Percentiles rank a stretch among this genome's conserved stretches.
Evolutionary conservation across 2,113 vertebrate species (phyloP).

Genomic region (Desmodus rotundus): DNA sequence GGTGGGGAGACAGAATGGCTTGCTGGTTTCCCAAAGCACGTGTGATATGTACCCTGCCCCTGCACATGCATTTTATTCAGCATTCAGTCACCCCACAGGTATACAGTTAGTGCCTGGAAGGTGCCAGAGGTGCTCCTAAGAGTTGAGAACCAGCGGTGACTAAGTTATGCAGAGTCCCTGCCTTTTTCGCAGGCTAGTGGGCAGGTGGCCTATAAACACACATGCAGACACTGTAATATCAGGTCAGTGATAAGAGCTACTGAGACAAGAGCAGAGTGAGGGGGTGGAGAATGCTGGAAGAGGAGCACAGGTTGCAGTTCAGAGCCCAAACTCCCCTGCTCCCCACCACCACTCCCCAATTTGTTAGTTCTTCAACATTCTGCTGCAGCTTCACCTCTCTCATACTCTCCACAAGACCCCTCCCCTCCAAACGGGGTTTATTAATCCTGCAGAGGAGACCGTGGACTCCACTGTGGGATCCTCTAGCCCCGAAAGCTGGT

Average conservation of each 20-base stretch:
- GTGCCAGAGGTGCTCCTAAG: not conserved
- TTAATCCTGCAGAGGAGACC: not conserved
- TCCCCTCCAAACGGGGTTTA: accelerated
- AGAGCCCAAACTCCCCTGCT: not conserved
- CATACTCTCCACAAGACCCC: not conserved
- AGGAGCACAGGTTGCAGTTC: not conserved
- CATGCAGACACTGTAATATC: not conserved
- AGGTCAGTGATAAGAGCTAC: not conserved
- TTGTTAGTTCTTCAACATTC: not conserved
- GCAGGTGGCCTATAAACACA: not conserved
- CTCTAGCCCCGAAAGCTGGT: not conserved
- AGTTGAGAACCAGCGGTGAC: not conserved
- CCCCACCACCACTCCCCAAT: no score
- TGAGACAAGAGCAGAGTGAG: not conserved
- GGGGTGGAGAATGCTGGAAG: no score
- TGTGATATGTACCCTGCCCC: no score
- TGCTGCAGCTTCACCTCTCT: not conserved
- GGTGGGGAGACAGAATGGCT: not conserved
- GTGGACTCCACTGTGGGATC: no score
- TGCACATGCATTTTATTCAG: not conserved
- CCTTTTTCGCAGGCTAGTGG: not conserved
- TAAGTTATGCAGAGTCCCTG: not conserved
- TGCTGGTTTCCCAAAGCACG: not conserved
- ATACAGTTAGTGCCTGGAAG: not conserved
- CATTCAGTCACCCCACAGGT: not conserved